phyloP scores from a whole-genome alignment of 2,113 vertebrate species.

The Sturnira hondurensis region DNA sequence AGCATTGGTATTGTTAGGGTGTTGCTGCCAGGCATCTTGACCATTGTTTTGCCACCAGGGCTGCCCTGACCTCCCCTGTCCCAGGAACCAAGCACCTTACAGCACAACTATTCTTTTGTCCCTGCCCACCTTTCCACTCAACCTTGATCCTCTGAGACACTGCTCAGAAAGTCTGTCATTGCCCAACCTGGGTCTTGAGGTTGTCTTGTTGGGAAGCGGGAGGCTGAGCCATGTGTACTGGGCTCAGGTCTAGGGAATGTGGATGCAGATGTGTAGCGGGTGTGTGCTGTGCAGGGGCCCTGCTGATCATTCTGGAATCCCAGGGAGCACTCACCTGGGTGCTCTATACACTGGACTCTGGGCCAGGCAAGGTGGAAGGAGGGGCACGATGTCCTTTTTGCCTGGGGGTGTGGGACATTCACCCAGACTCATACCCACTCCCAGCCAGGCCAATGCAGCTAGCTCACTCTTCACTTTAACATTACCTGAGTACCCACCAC shows the following conservation, averaged over 20 bases:
- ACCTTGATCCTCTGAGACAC: not conserved
- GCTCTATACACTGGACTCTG: not conserved
- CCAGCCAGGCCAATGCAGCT: not conserved
- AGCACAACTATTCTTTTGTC: not conserved
- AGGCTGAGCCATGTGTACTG: not conserved
- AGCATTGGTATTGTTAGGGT: not conserved
- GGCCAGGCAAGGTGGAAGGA: not conserved
- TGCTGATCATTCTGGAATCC: not conserved
- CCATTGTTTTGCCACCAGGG: not conserved
- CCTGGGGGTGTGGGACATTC: not conserved
- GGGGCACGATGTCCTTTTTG: not conserved
- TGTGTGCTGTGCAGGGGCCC: not conserved
- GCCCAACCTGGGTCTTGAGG: not conserved
- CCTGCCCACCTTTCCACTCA: not conserved
- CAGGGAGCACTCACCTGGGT: not conserved
- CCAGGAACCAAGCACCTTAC: not conserved
- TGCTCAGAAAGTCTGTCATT: not conserved
- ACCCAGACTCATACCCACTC: not conserved
- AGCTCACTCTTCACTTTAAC: not conserved
- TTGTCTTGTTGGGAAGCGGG: not conserved
- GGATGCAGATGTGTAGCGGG: not conserved
- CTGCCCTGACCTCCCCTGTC: not conserved
- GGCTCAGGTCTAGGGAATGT: not conserved
- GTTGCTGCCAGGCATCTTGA: not conserved
- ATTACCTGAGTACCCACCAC: not conserved